phyloP scores from a whole-genome alignment of 64 coral and sea anemone species.

The Actinia tenebrosa region DNA sequence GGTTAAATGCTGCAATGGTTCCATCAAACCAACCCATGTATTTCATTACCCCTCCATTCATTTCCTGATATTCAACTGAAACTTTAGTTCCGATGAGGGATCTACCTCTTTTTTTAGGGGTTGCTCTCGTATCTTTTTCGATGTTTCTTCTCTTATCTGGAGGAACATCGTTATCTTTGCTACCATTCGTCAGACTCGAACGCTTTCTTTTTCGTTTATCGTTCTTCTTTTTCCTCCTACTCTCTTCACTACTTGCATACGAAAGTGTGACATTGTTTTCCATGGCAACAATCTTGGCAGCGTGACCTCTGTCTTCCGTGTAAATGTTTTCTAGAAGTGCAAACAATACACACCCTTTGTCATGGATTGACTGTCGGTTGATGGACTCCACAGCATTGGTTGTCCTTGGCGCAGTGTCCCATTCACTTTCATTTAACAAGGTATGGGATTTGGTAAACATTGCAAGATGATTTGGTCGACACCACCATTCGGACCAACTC shows the following conservation, averaged over 20 bases:
- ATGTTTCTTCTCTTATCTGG: neutral
- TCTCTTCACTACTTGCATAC: neutral
- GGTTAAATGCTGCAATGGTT: too few relatives aligned
- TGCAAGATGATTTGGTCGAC: neutral
- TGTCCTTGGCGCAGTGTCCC: neutral
- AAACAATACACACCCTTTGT: neutral
- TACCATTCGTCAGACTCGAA: neutral
- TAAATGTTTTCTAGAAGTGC: neutral
- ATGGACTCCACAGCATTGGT: too few relatives aligned
- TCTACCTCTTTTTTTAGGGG: too few relatives aligned
- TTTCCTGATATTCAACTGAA: too few relatives aligned
- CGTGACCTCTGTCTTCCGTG: neutral
- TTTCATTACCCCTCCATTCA: too few relatives aligned
- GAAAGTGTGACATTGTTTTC: neutral
- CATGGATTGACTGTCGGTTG: too few relatives aligned
- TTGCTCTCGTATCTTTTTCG: neutral
- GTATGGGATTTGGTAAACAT: constrained; percentile 1
- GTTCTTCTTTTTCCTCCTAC: neutral
- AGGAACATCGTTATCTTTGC: neutral
- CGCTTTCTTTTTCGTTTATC: neutral
- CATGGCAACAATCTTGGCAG: neutral
- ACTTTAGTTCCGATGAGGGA: too few relatives aligned
- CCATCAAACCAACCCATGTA: too few relatives aligned
- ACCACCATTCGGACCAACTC: constrained; percentile 11
- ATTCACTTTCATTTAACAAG: neutral